Evolutionary conservation across 2,888 invertebrate species (phyloP), one percentile per base, ranked within the genome.

Genomic region (Drosophila multiciliata): DNA sequence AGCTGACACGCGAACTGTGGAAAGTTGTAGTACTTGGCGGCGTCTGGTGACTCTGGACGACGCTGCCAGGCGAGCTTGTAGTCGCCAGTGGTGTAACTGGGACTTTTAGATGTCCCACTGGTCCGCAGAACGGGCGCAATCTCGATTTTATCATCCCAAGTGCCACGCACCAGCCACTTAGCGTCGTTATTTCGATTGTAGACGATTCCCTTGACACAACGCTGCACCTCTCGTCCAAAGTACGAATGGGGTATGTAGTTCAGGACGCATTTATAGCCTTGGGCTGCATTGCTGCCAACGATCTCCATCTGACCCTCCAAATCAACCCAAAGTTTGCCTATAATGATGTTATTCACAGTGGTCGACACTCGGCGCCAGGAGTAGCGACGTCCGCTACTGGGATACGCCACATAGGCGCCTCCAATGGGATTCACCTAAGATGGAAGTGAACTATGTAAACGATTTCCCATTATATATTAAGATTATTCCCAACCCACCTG

Each of bases 221-320:
- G 94, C 91, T 99, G 99, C 80, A 96, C 96, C 92, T 99, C 99
- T 90, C 98, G 95, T 76, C 98, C 97, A 94, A 99, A 99, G 94
- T 99, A 99, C 76, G 99, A 98, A 94, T 99, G 99, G 23, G 99
- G 98, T 91, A 98, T 96, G 94, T 98, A 99, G 94, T 99, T 99
- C 83, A 99, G 95, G 92, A 98, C 97, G 93, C 99, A 99, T 93
- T 97, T 98, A 92, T 98, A 97, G 61, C 98, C 98, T 57, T 96
- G 95, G 49, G 96, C 96, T 78, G 97, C 96, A 92, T 99, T 99
- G 86, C 95, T 95, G 72, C 96, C 96, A 73, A 95, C 95, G 78
- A 99, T 99, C 93, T 99, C 99, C 98, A 99, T 99, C 92, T 99
- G 99, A 48, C 99, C 99, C 92, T 99, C 98, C 94, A 99, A 98